phyloP scores from a whole-genome alignment of 2,113 vertebrate species.

The Chionodraco myersi region DNA sequence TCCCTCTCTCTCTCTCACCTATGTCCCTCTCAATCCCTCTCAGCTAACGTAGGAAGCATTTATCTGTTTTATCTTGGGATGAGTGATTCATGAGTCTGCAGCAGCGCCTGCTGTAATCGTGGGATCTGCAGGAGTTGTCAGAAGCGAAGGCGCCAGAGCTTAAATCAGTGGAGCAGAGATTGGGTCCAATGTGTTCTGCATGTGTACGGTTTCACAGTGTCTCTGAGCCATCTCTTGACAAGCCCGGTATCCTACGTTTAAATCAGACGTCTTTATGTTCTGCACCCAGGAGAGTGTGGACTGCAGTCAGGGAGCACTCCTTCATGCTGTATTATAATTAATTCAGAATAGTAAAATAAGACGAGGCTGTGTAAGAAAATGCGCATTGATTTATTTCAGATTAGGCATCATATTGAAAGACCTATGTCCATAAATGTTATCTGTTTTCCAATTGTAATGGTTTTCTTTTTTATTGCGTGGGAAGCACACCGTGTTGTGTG shows the following conservation, averaged over 20 bases:
- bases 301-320: constrained; percentile 19
- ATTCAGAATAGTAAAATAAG: constrained; percentile 38
- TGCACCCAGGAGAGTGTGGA: constrained; percentile 39
- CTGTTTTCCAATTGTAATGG: constrained; percentile 16
- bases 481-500: constrained; percentile 5
- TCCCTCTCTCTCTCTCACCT: constrained; percentile 12
- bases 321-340: constrained; percentile 31
- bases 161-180: constrained; percentile 66
- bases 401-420: constrained; percentile 9
- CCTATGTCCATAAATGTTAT: constrained; percentile 12
- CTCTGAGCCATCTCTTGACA: constrained; percentile 42
- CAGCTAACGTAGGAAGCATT: constrained; percentile 48
- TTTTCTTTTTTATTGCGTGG: constrained; percentile 22
- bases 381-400: constrained; percentile 3
- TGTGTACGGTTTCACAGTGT: constrained; percentile 53
- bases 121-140: constrained; percentile 72
- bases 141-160: constrained; percentile 47
- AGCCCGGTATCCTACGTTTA: constrained; percentile 29
- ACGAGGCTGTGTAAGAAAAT: not conserved
- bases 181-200: constrained; percentile 49
- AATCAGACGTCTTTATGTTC: constrained; percentile 40
- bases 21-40: constrained; percentile 24
- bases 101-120: constrained; percentile 59
- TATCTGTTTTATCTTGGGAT: constrained; percentile 73
- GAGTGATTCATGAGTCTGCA: constrained; percentile 77